Base-by-base conservation (phyloP, 2,797 vertebrate genomes). In the Girardinus metallicus region DNA sequence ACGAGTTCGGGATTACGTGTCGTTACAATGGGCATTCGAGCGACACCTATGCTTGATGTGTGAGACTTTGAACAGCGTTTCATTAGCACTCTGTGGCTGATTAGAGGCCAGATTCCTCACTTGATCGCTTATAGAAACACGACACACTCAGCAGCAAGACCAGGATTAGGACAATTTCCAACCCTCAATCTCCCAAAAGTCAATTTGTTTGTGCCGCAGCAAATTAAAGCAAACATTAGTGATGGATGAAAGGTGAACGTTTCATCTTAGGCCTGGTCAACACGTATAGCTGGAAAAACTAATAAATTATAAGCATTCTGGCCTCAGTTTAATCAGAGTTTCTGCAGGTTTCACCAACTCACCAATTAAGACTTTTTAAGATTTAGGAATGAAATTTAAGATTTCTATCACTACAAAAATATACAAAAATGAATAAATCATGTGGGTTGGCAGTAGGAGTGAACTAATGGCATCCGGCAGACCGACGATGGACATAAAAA, bases 1-100 rank as follows among this genome's bases (percentile, higher is more conserved):
- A 85, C 74, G 81, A 84, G 84, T 83, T 89, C 87, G 81, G 47
- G 74, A 77, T 86, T 53, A 57, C 60, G 75, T 80, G 86, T 79
- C 44, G 78, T 89, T 80, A 90, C 83, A 91, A 84, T 15, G 55
- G 62, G 71, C 79, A 75, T 74, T 85, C 60, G 47, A 84, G 66
- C 26, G 44, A 83, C 76, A 79, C 75, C 78, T 60, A 9, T 2
- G 29, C 79, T 76, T 53, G 21, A 72, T 64, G 74, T 44, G 60
- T 66, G 47, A 72, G 34, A 72, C 74, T 83, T 81, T 79, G 16
- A 81, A 73, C 49, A 85, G 64, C 18, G 10, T 76, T 72, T 39
- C 62, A 53, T 76, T 13, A 57, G 75, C 79, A 73, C 75, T 73
- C 82, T 85, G 57, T 41, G 68, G 75, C 73, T 75, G 31, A 84